phyloP scores from a whole-genome alignment of 2,888 invertebrate genomes.

The Leptogaster cylindrica region DNA sequence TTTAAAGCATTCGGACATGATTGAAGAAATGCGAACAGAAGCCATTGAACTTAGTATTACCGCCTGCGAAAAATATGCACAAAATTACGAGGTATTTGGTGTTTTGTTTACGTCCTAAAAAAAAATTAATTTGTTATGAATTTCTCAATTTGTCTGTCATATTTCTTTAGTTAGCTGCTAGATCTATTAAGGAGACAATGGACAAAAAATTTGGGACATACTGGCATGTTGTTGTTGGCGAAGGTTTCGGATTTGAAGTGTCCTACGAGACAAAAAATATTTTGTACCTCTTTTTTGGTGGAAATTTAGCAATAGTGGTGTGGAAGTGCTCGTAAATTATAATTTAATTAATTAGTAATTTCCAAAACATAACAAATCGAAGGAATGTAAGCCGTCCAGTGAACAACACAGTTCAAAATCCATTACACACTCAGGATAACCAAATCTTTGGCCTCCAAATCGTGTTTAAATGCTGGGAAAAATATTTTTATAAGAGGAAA shows the following conservation, averaged over 20 bases:
- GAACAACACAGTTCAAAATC: slow-evolving; percentile 2
- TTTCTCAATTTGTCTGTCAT: not conserved
- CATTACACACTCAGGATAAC: slow-evolving; percentile 30
- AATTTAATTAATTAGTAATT: not conserved
- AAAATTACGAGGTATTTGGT: slow-evolving; percentile 77
- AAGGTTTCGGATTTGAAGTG: slow-evolving; percentile 92
- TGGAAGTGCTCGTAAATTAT: slow-evolving; percentile 82
- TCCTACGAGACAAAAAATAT: slow-evolving; percentile 89
- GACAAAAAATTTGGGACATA: slow-evolving; percentile 95
- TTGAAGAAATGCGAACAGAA: slow-evolving; percentile 89
- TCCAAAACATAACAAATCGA: not conserved
- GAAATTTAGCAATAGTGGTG: slow-evolving; percentile 84
- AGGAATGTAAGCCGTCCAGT: slow-evolving; percentile 1
- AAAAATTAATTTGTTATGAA: not conserved
- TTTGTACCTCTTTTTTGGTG: slow-evolving; percentile 88
- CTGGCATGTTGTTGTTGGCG: slow-evolving; percentile 95
- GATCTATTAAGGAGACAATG: slow-evolving; percentile 91
- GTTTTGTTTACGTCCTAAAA: not conserved
- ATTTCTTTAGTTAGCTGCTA: slow-evolving; percentile 76
- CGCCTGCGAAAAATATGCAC: slow-evolving; percentile 88
- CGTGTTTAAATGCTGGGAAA: not conserved
- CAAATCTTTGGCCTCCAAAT: not conserved
- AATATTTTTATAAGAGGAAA: not conserved
- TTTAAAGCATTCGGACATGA: slow-evolving; percentile 86
- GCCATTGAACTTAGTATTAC: slow-evolving; percentile 89